Conservation (phyloP, 2,888 invertebrate genomes). For the Tupiocoris notatus region DNA sequence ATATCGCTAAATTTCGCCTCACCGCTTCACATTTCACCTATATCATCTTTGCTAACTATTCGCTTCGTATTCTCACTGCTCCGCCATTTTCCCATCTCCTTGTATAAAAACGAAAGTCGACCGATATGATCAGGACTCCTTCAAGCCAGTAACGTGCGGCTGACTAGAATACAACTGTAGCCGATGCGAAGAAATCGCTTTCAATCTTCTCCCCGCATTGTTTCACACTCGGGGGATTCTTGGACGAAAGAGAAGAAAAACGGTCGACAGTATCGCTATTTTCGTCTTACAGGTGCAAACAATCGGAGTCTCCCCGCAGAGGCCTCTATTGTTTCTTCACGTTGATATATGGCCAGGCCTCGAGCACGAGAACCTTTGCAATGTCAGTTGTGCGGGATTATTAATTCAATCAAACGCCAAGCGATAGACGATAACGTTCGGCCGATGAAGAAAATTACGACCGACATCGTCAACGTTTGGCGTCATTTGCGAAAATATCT, state of each 20-base stretch:
- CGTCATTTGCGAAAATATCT: neutral
- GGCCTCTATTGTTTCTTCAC: neutral
- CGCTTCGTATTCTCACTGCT: no score
- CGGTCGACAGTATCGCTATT: neutral
- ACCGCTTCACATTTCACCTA: no score
- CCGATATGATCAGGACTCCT: no score
- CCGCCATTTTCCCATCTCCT: no score
- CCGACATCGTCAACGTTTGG: neutral
- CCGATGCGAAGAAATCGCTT: neutral
- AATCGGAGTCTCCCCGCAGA: neutral
- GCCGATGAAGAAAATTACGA: neutral
- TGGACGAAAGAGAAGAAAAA: neutral
- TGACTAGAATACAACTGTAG: no score
- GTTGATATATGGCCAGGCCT: neutral
- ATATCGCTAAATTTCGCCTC: no score
- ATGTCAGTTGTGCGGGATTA: neutral
- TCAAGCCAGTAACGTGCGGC: no score
- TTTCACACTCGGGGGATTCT: neutral
- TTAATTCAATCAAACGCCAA: neutral
- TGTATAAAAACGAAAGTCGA: no score
- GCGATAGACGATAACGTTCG: neutral
- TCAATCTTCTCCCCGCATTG: neutral
- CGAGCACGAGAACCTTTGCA: neutral
- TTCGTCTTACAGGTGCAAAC: neutral
- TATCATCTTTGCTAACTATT: no score